A percentile compares a stretch with the other conserved stretches of the same genome.
Evolutionary conservation across 2,888 invertebrate genomes (phyloP).

Genomic region (Tinea trinotella): DNA sequence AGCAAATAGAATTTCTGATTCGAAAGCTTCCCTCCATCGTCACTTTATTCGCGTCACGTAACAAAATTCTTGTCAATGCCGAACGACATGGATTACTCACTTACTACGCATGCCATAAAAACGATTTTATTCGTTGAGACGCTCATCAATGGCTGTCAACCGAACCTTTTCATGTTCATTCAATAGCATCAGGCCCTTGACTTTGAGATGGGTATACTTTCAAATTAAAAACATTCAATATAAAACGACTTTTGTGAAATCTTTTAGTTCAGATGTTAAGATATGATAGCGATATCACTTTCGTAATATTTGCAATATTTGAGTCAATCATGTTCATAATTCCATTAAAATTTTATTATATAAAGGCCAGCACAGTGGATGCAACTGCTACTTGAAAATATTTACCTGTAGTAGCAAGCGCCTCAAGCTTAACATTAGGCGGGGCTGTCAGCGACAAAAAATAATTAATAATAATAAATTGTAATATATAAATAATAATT

Average conservation of each 20-base stretch:
- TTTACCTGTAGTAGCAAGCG: too few relatives aligned
- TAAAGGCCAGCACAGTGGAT: too few relatives aligned
- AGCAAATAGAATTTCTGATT: background rate
- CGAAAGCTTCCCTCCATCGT: background rate
- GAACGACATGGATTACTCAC: slow-evolving; percentile 17
- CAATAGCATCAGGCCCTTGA: slow-evolving; percentile 4
- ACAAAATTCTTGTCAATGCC: slow-evolving; percentile 20
- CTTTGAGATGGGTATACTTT: slow-evolving; percentile 13
- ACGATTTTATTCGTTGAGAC: slow-evolving; percentile 20
- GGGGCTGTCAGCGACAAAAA: too few relatives aligned
- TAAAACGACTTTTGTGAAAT: slow-evolving; percentile 1
- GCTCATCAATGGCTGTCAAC: slow-evolving; percentile 8
- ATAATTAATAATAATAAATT: too few relatives aligned
- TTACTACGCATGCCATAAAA: slow-evolving; percentile 21
- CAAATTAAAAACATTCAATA: slow-evolving; percentile 9
- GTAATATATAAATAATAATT: too few relatives aligned
- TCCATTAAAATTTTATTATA: too few relatives aligned
- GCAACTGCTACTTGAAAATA: too few relatives aligned
- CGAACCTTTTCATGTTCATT: slow-evolving; percentile 8
- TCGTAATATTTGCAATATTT: too few relatives aligned
- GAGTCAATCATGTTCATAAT: too few relatives aligned
- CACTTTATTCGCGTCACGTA: slow-evolving; percentile 21
- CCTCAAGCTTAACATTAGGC: too few relatives aligned
- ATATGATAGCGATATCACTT: too few relatives aligned
- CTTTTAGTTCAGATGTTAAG: slow-evolving; percentile 1